Percentiles rank a stretch among this genome's conserved stretches.
Evolutionary conservation across 2,888 invertebrate species (phyloP).

Genomic region (Galeruca laticollis): DNA sequence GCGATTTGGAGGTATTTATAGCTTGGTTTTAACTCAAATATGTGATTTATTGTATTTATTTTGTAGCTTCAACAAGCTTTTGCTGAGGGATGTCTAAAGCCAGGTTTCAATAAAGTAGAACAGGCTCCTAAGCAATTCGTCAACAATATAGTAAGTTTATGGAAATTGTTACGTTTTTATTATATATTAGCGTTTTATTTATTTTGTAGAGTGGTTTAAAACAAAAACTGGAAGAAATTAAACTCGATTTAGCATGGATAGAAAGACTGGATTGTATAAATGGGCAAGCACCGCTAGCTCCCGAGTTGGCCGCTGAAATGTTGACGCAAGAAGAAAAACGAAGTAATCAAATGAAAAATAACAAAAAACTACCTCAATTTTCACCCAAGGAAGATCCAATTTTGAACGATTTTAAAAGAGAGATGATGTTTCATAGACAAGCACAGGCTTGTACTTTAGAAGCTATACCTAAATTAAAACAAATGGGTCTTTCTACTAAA

Average conservation of each 20-base stretch:
- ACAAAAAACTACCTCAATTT: slow-evolving; percentile 75
- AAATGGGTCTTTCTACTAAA: slow-evolving; percentile 81
- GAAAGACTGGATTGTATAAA: slow-evolving; percentile 87
- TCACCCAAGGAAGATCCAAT: slow-evolving; percentile 81
- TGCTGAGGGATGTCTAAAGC: slow-evolving; percentile 85
- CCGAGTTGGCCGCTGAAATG: slow-evolving; percentile 83
- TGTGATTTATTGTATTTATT: slow-evolving; percentile 33
- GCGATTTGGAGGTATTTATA: slow-evolving; percentile 58
- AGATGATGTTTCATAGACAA: slow-evolving; percentile 88
- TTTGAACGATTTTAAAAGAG: slow-evolving; percentile 91
- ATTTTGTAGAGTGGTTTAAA: slow-evolving; percentile 72
- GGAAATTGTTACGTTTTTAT: slow-evolving; percentile 48
- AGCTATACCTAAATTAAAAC: slow-evolving; percentile 82
- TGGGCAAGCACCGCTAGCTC: slow-evolving; percentile 83
- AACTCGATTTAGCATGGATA: slow-evolving; percentile 83
- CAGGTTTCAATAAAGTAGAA: slow-evolving; percentile 83
- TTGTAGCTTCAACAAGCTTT: slow-evolving; percentile 91
- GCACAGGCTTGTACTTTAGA: slow-evolving; percentile 87
- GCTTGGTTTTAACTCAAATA: neutral
- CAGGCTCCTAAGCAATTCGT: slow-evolving; percentile 71
- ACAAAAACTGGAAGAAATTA: slow-evolving; percentile 78
- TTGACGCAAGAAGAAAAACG: slow-evolving; percentile 81
- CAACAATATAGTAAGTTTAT: slow-evolving; percentile 79
- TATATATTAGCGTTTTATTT: neutral
- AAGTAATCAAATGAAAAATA: slow-evolving; percentile 75